Evolutionary conservation across 1,140 invertebrate genomes (phyloP), one percentile per base, ranked within the genome.

Genomic region (Drosophila pectinifera): DNA sequence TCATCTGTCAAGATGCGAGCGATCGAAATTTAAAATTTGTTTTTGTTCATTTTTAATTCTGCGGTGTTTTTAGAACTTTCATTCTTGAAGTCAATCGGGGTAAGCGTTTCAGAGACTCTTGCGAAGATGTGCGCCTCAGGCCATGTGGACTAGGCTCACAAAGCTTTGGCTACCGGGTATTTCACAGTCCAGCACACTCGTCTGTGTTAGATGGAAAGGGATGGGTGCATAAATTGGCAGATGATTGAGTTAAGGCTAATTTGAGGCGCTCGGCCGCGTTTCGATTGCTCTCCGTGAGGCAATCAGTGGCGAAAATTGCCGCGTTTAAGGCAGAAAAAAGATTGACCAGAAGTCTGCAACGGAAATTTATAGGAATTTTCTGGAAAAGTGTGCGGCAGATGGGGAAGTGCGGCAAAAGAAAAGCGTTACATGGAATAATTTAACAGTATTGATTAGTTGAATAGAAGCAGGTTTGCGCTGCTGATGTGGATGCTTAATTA

Each of bases 211-310:
- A 8, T 13, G 14, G 53, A 43, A 54, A 51, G n/a, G 55, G 56
- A 73, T 61, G 38, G 26, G 36, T 42, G 45, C 28, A 20, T 41
- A 42, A 45, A 62, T 42, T 61, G 55, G 18, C n/a, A 4, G 42
- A 26, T 72, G 55, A 81, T 86, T 86, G 82, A 78, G 69, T 82
- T 75, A 74, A 53, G 11, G 56, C 55, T 72, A 80, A 85, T 85
- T 85, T 84, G 39, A 49, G 51, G 31, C 36, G 42, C 53, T 61
- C 61, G 59, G 54, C 34, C 18, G 28, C 16, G 14, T 53, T 54
- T 41, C 69, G 67, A 84, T 84, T 84, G 72, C 42, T 10, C 53
- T 62, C 31, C 34, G 38, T 22, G 38, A 42, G 48, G 34, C 42
- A 41, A 41, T 62, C 45, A 70, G 54, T 38, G 20, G 24, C 11